Conservation (phyloP, 2,797 vertebrate genomes). For the Scleropages formosus region DNA sequence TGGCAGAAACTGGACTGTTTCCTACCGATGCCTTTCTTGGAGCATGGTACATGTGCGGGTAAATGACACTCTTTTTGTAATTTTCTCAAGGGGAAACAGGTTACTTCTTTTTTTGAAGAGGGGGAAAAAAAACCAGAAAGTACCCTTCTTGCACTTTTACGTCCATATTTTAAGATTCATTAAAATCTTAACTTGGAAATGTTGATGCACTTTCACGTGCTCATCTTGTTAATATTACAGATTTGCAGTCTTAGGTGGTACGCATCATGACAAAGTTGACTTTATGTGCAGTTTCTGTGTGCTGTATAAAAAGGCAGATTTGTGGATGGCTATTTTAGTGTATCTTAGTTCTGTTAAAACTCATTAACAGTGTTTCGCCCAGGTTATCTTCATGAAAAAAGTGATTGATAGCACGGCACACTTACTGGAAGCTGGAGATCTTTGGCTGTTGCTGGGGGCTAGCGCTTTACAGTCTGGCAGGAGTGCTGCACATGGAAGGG, state of each 20-base stretch:
- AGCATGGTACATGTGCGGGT: constrained; percentile 35
- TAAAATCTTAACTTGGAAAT: neutral
- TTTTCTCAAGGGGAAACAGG: neutral
- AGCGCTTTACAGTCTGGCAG: neutral
- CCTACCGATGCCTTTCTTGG: constrained; percentile 27
- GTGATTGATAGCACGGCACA: neutral
- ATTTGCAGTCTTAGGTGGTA: too few relatives aligned
- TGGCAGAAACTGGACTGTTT: constrained; percentile 32
- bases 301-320: too few relatives aligned
- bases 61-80: constrained; percentile 23
- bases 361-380: too few relatives aligned
- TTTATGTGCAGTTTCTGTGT: too few relatives aligned
- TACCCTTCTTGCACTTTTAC: neutral
- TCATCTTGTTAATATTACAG: too few relatives aligned
- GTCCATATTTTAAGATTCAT: neutral
- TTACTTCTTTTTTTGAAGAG: constrained; percentile 11
- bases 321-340: too few relatives aligned
- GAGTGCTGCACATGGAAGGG: constrained; percentile 35
- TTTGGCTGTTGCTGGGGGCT: neutral
- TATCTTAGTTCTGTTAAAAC: too few relatives aligned
- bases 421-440: neutral
- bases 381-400: too few relatives aligned
- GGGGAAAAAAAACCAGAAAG: neutral
- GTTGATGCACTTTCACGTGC: neutral
- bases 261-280: neutral